Conservation (phyloP, 1,140 invertebrate genomes). For the Drosophila sp. region DNA sequence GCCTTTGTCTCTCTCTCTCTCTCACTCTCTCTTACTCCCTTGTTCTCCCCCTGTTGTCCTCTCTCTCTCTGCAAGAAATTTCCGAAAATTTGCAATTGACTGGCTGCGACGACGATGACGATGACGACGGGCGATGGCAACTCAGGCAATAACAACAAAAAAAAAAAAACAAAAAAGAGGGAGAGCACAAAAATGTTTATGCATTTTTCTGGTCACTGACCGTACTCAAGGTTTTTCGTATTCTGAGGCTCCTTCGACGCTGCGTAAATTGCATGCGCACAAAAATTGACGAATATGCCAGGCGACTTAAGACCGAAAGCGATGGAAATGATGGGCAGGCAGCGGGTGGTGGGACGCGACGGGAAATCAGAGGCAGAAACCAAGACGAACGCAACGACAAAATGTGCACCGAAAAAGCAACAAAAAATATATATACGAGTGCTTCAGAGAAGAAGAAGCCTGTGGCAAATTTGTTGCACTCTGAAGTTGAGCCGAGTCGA, state of each 20-base stretch:
- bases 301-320: slow-evolving; percentile 50
- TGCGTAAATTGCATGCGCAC: slow-evolving; percentile 80
- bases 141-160: not conserved
- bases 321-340: not conserved
- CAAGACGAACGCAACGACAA: slow-evolving; percentile 50
- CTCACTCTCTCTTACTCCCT: slow-evolving; percentile 10
- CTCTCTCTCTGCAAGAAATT: slow-evolving; percentile 52
- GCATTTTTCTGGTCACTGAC: slow-evolving; percentile 80
- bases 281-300: slow-evolving; percentile 80
- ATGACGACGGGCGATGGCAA: slow-evolving; percentile 16
- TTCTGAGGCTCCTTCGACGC: slow-evolving; percentile 65
- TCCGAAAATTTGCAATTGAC: slow-evolving; percentile 81
- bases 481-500: slow-evolving; percentile 36
- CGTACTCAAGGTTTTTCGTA: slow-evolving; percentile 81
- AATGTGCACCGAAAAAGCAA: slow-evolving; percentile 60
- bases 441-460: slow-evolving; percentile 31
- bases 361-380: slow-evolving; percentile 11
- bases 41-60: slow-evolving; percentile 17
- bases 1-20: slow-evolving; percentile 30
- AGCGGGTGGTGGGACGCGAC: not conserved
- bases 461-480: slow-evolving; percentile 71
- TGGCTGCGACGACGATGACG: slow-evolving; percentile 45
- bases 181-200: slow-evolving; percentile 77
- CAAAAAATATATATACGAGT: slow-evolving; percentile 11
- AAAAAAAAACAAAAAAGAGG: slow-evolving; percentile 37